phyloP scores from a whole-genome alignment of 1,140 invertebrate species.

The Zaprionus tsacasi region DNA sequence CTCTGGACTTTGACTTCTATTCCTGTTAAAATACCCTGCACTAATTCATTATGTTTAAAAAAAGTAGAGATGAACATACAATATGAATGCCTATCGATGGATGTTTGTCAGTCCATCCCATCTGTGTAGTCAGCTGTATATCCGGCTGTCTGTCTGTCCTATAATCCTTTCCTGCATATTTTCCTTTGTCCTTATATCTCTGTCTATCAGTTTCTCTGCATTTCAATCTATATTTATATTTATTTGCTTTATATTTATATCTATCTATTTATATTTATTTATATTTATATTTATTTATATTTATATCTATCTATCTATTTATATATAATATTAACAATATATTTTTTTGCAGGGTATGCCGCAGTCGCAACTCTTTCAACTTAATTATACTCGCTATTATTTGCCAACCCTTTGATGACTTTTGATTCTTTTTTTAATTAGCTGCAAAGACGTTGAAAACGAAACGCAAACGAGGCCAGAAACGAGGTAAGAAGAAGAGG shows the following conservation, averaged over 20 bases:
- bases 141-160: neutral
- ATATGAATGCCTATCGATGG: neutral
- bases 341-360: neutral
- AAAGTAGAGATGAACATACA: neutral
- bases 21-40: neutral
- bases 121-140: neutral
- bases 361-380: neutral
- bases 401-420: slow-evolving; percentile 40
- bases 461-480: slow-evolving; percentile 1
- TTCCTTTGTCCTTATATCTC: neutral
- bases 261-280: too few relatives aligned
- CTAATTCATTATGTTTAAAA: neutral
- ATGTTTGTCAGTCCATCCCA: neutral
- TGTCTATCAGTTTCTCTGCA: neutral
- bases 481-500: neutral
- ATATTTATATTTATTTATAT: too few relatives aligned
- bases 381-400: neutral
- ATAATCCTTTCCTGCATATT: neutral
- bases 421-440: slow-evolving; percentile 29
- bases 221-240: neutral
- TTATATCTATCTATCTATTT: too few relatives aligned
- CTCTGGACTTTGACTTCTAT: neutral
- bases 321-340: too few relatives aligned
- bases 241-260: neutral
- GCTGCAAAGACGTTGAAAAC: slow-evolving; percentile 8